Conservation (phyloP, 2,797 vertebrate genomes). For the Acanthopagrus latus region DNA sequence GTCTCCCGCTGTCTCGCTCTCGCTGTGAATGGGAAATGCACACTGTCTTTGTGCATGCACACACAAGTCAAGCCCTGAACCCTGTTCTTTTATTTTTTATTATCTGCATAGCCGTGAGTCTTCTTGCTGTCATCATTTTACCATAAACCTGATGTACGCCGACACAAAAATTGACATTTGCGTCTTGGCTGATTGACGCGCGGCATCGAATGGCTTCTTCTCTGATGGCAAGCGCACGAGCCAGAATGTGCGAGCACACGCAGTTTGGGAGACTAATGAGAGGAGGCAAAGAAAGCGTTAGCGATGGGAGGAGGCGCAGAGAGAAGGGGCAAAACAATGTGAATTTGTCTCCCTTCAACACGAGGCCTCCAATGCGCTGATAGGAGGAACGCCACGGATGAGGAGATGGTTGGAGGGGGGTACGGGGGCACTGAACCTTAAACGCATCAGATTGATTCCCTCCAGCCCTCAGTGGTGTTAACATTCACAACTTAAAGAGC, state of each 20-base stretch:
- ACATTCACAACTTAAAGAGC: constrained; percentile 27
- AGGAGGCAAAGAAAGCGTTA: constrained; percentile 5
- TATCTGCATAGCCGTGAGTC: constrained; percentile 41
- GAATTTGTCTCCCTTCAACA: constrained; percentile 42
- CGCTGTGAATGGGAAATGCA: constrained; percentile 29
- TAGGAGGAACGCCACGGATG: constrained; percentile 36
- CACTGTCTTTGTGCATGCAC: constrained; percentile 1
- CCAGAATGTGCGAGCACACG: neutral
- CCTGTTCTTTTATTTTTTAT: constrained; percentile 23
- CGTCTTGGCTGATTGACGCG: constrained; percentile 65
- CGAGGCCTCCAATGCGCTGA: constrained; percentile 43
- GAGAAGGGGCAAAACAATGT: constrained; percentile 14
- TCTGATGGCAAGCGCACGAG: constrained; percentile 18
- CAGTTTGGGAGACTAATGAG: constrained; percentile 37
- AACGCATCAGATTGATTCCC: constrained; percentile 58
- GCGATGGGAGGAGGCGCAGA: neutral
- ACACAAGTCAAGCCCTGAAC: constrained; percentile 33
- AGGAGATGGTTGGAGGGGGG: constrained; percentile 18
- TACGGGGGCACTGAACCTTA: constrained; percentile 47
- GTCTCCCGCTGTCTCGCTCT: constrained; percentile 22
- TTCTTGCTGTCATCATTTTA: constrained; percentile 56
- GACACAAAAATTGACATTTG: constrained; percentile 65
- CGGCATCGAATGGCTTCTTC: constrained; percentile 39
- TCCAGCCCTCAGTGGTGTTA: constrained; percentile 28
- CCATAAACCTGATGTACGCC: constrained; percentile 21